These are phyloP conservation scores for Glyptemys insculpta DNA, from an alignment of 2,797 vertebrate genomes.

Conservation along the genomic window DNA sequence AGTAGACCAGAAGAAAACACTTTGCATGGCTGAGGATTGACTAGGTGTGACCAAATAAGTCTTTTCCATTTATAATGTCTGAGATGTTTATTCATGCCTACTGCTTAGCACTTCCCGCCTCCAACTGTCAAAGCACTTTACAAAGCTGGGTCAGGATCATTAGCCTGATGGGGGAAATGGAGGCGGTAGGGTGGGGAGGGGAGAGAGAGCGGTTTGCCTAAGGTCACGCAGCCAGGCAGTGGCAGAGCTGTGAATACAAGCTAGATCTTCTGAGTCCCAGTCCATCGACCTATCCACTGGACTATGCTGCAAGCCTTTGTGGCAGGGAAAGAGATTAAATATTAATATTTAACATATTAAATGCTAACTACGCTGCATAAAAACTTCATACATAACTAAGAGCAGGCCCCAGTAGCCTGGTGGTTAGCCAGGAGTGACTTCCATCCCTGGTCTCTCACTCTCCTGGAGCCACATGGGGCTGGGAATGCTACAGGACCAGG, in stretches of 20 bases:
- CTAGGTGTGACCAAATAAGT: background rate
- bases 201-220: background rate
- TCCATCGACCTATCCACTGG: background rate
- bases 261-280: background rate
- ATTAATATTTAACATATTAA: background rate
- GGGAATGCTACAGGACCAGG: background rate
- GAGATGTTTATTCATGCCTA: background rate
- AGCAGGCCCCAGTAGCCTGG: background rate
- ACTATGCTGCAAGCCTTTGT: rapidly evolving
- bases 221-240: background rate
- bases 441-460: rapidly evolving
- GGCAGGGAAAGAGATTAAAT: background rate
- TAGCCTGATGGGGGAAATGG: rapidly evolving
- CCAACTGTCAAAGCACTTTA: background rate
- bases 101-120: rapidly evolving
- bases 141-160: background rate
- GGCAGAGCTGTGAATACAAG: rapidly evolving
- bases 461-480: background rate
- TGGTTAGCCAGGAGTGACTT: rapidly evolving
- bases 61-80: background rate
- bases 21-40: background rate
- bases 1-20: background rate
- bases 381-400: background rate
- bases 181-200: rapidly evolving
- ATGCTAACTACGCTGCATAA: background rate